Percentiles rank a stretch among this genome's conserved stretches.
Conservation (phyloP, 1,140 invertebrate genomes). For the Eriocheir sinensis region DNA sequence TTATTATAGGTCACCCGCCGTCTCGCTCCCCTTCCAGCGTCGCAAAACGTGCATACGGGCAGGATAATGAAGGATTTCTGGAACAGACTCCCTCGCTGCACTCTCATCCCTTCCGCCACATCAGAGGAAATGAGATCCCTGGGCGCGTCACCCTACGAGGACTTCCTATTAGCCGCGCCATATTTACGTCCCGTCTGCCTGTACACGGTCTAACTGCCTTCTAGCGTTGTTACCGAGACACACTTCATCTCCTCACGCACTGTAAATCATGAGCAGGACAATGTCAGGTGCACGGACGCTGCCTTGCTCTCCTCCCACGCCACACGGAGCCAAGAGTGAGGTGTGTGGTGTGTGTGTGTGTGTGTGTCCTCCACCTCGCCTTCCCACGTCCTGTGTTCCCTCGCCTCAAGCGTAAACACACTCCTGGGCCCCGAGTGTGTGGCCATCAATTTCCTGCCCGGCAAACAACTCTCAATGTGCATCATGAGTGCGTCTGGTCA, state of each 20-base stretch:
- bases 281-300: background rate
- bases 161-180: background rate
- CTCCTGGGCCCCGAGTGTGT: background rate
- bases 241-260: background rate
- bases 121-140: background rate
- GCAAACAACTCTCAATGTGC: background rate
- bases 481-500: background rate
- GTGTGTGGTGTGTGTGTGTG: constrained; percentile 20
- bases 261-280: background rate
- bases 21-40: background rate
- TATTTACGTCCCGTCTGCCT: background rate
- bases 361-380: background rate
- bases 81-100: background rate
- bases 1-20: background rate
- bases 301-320: background rate
- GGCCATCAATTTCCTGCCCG: constrained; percentile 1
- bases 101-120: background rate
- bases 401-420: background rate
- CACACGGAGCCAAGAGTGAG: background rate
- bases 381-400: background rate
- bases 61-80: constrained; percentile 24
- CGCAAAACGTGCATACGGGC: background rate
- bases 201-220: background rate
- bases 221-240: background rate
- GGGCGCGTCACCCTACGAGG: background rate